A percentile compares a stretch with the other conserved stretches of the same genome.
These are phyloP conservation scores for Crenuchus spilurus DNA, from an alignment of 2,797 vertebrate genomes.

Conservation along the genomic window DNA sequence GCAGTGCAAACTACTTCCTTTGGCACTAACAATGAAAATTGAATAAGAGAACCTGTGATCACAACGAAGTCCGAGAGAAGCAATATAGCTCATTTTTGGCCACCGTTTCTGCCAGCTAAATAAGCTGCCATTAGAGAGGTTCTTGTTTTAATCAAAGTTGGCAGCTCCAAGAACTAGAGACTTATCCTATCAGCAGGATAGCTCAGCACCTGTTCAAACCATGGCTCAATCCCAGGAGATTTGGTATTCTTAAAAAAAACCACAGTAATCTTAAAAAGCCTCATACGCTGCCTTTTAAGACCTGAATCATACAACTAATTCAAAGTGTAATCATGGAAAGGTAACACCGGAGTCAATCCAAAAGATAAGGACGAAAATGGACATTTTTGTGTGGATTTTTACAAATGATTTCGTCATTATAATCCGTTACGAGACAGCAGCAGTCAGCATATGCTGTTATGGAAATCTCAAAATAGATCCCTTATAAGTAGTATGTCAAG, in stretches of 20 bases:
- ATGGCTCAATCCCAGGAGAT: background rate
- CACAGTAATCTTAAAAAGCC: background rate
- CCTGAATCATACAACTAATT: background rate
- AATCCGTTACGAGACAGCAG: background rate
- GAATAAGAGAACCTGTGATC: background rate
- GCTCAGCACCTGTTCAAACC: background rate
- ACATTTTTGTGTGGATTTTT: background rate
- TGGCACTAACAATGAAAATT: too few relatives aligned
- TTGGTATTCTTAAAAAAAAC: background rate
- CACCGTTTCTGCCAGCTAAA: background rate
- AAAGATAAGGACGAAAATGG: background rate
- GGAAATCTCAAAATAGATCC: background rate
- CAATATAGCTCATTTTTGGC: background rate
- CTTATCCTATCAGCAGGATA: background rate
- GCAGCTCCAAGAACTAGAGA: background rate
- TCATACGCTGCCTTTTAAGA: background rate
- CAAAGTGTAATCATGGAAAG: background rate
- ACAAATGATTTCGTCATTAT: background rate
- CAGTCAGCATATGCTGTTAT: background rate
- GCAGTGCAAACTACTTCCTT: too few relatives aligned
- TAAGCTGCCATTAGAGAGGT: background rate
- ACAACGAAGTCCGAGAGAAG: background rate
- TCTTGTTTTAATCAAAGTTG: constrained; percentile 2
- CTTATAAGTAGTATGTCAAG: too few relatives aligned
- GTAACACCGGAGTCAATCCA: background rate